These are phyloP conservation scores for Panonychus citri DNA, from an alignment of 1,140 invertebrate genomes.

Conservation along the genomic window DNA sequence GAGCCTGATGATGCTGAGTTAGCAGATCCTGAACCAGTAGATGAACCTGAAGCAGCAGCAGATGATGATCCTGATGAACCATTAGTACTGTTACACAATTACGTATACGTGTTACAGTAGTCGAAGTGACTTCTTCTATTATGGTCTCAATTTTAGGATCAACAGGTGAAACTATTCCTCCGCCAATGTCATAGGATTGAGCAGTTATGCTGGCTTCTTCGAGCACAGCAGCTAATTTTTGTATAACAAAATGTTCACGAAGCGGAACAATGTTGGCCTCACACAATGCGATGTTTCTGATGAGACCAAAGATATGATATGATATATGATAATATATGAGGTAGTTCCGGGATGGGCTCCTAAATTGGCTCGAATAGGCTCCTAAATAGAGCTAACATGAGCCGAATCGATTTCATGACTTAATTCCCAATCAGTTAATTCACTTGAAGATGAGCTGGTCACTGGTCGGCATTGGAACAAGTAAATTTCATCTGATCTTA, in stretches of 20 bases:
- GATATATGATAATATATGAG: constrained; percentile 3
- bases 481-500: neutral
- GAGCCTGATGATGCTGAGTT: too few relatives aligned
- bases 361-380: constrained; percentile 10
- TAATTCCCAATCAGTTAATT: constrained; percentile 8
- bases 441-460: constrained; percentile 1
- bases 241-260: constrained; percentile 77
- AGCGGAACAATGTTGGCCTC: constrained; percentile 81
- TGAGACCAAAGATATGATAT: too few relatives aligned
- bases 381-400: constrained; percentile 5
- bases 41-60: too few relatives aligned
- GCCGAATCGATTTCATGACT: constrained; percentile 12
- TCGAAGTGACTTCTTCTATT: constrained; percentile 79
- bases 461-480: constrained; percentile 13
- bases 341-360: constrained; percentile 5
- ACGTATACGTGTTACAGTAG: too few relatives aligned
- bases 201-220: constrained; percentile 71
- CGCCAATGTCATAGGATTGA: too few relatives aligned
- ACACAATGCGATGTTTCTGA: constrained; percentile 84
- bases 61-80: too few relatives aligned
- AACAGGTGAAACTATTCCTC: constrained; percentile 10
- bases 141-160: constrained; percentile 96
- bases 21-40: too few relatives aligned
- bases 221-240: constrained; percentile 69
- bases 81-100: too few relatives aligned